These are phyloP conservation scores for Mirounga angustirostris DNA, from an alignment of 2,113 vertebrate species.

Conservation along the genomic window DNA sequence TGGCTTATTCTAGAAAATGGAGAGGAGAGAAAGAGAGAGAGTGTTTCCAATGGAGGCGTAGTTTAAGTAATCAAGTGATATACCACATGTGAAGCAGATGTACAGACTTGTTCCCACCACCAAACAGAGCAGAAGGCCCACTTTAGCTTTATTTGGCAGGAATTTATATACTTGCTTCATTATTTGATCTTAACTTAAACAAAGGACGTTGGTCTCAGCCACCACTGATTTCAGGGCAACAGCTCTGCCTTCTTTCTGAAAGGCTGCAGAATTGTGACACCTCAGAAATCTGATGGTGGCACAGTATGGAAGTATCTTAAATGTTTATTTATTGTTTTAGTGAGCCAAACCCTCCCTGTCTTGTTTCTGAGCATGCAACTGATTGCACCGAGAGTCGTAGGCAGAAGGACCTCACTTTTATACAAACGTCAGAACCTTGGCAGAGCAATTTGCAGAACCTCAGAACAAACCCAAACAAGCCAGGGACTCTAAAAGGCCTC, in stretches of 20 bases:
- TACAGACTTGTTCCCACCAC: conserved; percentile 41
- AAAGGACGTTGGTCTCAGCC: conserved; percentile 74
- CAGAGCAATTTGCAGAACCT: conserved; percentile 42
- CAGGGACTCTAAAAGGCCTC: conserved; percentile 7
- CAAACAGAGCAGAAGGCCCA: conserved; percentile 76
- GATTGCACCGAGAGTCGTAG: conserved; percentile 55
- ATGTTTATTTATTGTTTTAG: conserved; percentile 75
- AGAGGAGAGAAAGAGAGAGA: neutral
- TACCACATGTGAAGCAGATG: conserved; percentile 79
- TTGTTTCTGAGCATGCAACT: conserved; percentile 46
- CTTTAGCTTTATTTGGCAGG: conserved; percentile 76
- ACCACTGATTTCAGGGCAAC: conserved; percentile 69
- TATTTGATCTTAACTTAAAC: conserved; percentile 79
- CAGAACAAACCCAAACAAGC: conserved; percentile 62
- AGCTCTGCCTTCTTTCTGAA: conserved; percentile 79
- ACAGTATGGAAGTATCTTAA: conserved; percentile 67
- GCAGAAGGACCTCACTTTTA: conserved; percentile 63
- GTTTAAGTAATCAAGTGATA: conserved; percentile 74
- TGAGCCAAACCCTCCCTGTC: conserved; percentile 61
- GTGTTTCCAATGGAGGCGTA: conserved; percentile 15
- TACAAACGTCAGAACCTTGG: conserved; percentile 66
- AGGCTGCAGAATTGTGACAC: conserved; percentile 65
- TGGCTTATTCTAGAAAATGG: neutral
- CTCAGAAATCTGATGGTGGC: conserved; percentile 63
- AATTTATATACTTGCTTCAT: conserved; percentile 79